A percentile compares a stretch with the other conserved stretches of the same genome.
Conservation (phyloP, 2,113 vertebrate species). For the Tachycineta bicolor region DNA sequence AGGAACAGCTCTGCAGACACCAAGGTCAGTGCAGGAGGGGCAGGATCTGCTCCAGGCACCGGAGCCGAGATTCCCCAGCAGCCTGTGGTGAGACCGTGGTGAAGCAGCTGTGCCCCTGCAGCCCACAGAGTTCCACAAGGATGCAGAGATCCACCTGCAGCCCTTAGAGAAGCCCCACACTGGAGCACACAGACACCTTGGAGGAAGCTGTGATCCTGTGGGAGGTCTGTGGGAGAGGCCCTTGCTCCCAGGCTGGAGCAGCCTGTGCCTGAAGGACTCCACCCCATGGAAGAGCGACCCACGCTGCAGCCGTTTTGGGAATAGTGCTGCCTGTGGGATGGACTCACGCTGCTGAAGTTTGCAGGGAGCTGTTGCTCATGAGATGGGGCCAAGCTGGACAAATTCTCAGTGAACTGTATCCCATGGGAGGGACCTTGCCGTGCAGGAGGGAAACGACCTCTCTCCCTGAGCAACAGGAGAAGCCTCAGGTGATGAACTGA, state of each 20-base stretch:
- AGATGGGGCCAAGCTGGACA: fast-evolving
- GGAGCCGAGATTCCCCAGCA: not conserved
- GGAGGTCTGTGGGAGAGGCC: not conserved
- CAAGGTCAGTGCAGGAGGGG: not conserved
- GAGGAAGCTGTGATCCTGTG: not conserved
- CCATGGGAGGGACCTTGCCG: fast-evolving
- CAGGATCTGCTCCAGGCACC: not conserved
- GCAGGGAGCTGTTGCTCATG: not conserved
- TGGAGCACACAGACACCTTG: fast-evolving
- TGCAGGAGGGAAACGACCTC: not conserved
- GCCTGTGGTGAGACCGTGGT: fast-evolving
- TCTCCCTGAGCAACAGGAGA: not conserved
- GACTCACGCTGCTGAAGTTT: fast-evolving
- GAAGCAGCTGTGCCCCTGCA: not conserved
- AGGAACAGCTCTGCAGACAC: not conserved
- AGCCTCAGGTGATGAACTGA: not conserved
- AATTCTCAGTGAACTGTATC: not conserved
- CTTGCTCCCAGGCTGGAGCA: not conserved
- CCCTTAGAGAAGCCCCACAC: not conserved
- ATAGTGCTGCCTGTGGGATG: not conserved
- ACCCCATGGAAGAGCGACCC: no score
- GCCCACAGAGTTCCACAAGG: not conserved
- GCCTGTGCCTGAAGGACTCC: not conserved
- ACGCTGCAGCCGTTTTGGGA: fast-evolving
- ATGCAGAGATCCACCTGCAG: not conserved